phyloP scores from a whole-genome alignment of 1,140 invertebrate genomes.

The Macrosteles quadrilineatus region DNA sequence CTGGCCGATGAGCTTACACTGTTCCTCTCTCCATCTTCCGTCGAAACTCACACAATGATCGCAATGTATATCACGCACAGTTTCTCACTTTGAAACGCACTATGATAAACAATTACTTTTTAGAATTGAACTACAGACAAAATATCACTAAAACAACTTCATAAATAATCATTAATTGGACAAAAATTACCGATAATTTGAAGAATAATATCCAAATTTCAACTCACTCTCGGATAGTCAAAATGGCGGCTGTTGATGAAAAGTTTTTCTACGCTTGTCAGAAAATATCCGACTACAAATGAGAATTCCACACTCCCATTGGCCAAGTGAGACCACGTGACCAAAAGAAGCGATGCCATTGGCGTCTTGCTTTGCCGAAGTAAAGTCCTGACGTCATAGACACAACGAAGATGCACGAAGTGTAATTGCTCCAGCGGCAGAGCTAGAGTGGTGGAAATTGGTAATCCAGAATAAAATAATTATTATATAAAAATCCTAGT shows the following conservation, averaged over 20 bases:
- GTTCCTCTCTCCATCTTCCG: conserved; percentile 67
- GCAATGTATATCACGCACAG: conserved; percentile 42
- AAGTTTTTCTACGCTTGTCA: conserved; percentile 91
- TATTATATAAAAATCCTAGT: no score
- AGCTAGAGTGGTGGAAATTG: conserved; percentile 17
- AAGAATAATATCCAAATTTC: conserved; percentile 66
- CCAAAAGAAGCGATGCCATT: conserved; percentile 40
- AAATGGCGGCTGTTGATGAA: conserved; percentile 92
- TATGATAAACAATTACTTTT: conserved; percentile 47
- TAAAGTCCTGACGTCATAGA: conserved; percentile 42
- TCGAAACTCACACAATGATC: conserved; percentile 42
- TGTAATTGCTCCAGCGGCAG: conserved; percentile 42
- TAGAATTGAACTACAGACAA: conserved; percentile 45
- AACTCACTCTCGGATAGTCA: conserved; percentile 63
- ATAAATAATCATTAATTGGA: conserved; percentile 50
- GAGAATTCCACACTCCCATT: conserved; percentile 54
- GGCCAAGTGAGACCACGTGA: conserved; percentile 59
- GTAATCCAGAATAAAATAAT: conserved; percentile 2
- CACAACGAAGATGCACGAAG: conserved; percentile 43
- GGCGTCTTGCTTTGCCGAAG: conserved; percentile 37
- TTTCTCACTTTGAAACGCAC: conserved; percentile 43
- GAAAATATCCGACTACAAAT: conserved; percentile 76
- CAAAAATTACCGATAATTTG: conserved; percentile 61
- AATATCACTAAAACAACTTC: conserved; percentile 45
- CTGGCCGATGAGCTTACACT: conserved; percentile 55